Base-by-base conservation (phyloP, 2,888 invertebrate species). In the Acronicta alni region DNA sequence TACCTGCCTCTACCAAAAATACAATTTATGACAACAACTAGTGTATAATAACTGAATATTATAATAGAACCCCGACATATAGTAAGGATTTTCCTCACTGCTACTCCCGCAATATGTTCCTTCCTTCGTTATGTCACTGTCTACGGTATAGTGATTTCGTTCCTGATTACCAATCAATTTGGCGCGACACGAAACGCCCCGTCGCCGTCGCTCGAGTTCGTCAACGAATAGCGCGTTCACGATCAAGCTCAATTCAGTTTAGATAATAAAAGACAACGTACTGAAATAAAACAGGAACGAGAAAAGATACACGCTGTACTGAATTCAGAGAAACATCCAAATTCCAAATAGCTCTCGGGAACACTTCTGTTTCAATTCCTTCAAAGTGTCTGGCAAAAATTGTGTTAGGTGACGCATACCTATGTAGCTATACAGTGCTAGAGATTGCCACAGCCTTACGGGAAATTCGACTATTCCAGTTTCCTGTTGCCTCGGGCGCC, bases 291-390 rank as follows among this genome's bases (percentile, higher is more conserved):
- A 76, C 60, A 67, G 52, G 52, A 66, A 62, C 54, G 56, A 58
- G 43, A 59, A 47, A 44, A 69, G 39, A 72, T 57, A 59, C 57
- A 57, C 52, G 67, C 46, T 38, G 59, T 69, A 72, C 59, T 67
- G 66, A 72, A 70, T 72, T 71, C 67, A 61, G 72, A 73, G 75
- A 65, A 74, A 69, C 63, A 70, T 74, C 76, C 75, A 79, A 82
- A 80, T 80, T 74, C 76, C 75, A 79, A 82, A 80, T 80, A 75
- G 77, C 83, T 86, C 84, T 64, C 70, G 77, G 84, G 81, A 82
- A 86, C 88, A 84, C 87, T 91, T 90, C 86, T 88, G 89, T 91
- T 91, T 89, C 91, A 91, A 91, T 91, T 91, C 81, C 84, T 84
- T 72, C 85, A 82, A 87, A 87, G 83, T 84, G 86, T 86, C 83